These are phyloP conservation scores for Atherinosoma microstoma DNA, from an alignment of 2,797 vertebrate species.

Conservation along the genomic window DNA sequence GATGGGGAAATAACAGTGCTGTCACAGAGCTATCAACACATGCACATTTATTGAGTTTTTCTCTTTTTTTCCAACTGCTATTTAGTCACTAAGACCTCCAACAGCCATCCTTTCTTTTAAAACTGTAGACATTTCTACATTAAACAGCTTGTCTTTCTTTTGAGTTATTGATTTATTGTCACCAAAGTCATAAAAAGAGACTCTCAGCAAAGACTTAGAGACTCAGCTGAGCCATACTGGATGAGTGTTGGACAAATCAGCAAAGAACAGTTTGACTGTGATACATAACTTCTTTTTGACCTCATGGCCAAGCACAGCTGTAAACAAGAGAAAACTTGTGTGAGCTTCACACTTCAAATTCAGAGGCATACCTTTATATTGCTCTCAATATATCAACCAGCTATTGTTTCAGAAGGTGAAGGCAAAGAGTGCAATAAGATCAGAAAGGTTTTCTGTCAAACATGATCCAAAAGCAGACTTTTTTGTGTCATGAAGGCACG, in stretches of 20 bases:
- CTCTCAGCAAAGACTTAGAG: neutral
- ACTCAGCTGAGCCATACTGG: too few relatives aligned
- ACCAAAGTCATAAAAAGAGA: neutral
- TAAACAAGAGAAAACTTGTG: constrained; percentile 18
- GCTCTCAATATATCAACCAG: constrained; percentile 5
- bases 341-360: constrained; percentile 14
- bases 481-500: too few relatives aligned
- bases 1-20: neutral
- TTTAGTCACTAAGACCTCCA: neutral
- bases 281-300: neutral
- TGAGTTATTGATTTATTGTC: neutral
- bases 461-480: neutral
- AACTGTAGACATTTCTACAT: neutral
- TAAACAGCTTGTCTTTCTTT: neutral
- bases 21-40: neutral
- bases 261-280: neutral
- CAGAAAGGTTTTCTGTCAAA: constrained; percentile 25
- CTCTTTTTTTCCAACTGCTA: neutral
- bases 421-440: constrained; percentile 21
- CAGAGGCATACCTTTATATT: neutral
- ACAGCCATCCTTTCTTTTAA: neutral
- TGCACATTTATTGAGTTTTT: neutral
- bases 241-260: neutral
- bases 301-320: constrained; percentile 18
- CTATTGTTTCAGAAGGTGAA: constrained; percentile 14